Evolutionary conservation across 2,888 invertebrate genomes (phyloP), one percentile per base, ranked within the genome.

Genomic region (Aleiodes testaceus): DNA sequence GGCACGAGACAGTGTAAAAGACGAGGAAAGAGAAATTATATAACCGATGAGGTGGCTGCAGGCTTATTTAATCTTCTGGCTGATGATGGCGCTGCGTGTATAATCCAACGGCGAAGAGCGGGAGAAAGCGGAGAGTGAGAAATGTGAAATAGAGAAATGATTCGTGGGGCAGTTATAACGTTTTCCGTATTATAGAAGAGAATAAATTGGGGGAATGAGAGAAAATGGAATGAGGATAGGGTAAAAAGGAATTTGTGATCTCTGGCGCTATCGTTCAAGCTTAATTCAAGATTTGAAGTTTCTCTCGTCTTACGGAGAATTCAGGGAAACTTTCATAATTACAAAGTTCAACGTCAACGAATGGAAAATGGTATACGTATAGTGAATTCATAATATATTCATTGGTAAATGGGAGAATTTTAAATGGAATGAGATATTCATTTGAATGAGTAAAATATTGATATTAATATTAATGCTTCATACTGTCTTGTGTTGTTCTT

Each of bases 311-410:
- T 68, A 55, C 67, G 66, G 74, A 77, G 77, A 78, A 78, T 78
- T 77, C 59, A 72, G 52, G 65, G 66, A 78, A 81, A 82, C 81
- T 82, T 82, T 79, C 78, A 81, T 82, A 81, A 83, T 82, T 82
- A 82, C 75, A 76, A 80, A 79, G 79, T 82, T 81, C 72, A 73
- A 74, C 75, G 70, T 70, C 69, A 42, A 36, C 26, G 50, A 30
- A 53, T 36, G 44, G 16, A 7, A 16, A 45, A 65, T 45, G 36
- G 14, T 30, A 3, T 14, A 53, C 59, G 36, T 59, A 36, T 1
- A 26, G 14, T 26, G 30, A 22, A 14, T 26, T 55, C 55, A 30
- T 30, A 16, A 30, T 55, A 30, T 22, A 36, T 36, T 36, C 36
- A 36, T 36, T 11, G 36, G 36, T 36, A 11, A 36, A 36, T 36